Base-by-base conservation (phyloP, 2,888 invertebrate species). In the Lingula anatina region DNA sequence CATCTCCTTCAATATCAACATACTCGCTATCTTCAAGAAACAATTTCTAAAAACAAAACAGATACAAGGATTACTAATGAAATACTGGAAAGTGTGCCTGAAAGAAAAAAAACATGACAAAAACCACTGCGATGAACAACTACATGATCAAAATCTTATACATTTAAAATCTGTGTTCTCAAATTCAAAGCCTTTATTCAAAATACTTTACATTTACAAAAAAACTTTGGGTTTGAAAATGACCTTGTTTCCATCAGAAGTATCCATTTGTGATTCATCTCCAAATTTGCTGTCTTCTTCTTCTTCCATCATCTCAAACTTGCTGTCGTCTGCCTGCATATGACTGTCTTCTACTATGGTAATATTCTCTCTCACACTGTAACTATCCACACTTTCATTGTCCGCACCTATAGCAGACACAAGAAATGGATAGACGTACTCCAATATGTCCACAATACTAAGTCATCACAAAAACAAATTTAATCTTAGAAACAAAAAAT, bases 1-100 rank as follows among this genome's bases (percentile, higher is more conserved):
- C 70, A 51, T 72, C 72, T 7, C 71, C 77, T 54, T 76, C 77
- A 7, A 77, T 68, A 53, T 78, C 78, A 5, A 76, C 71, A 61
- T 70, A 74, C 47, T 75, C 76, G 1, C 68, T 64, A 44, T 71
- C 70, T n/a, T n/a, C n/a, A n/a, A n/a, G n/a, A n/a, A n/a, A n/a
- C n/a, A n/a, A n/a, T n/a, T n/a, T n/a, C n/a, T n/a, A n/a, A n/a
- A 18, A 56, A 61, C 21, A 53, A 51, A 12, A 35, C 28, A 37
- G 21, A 36, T 27, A 18, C n/a, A 26, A 18, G 21, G n/a, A 25
- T 5, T n/a, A 26, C 15, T 12, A 3, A 15, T 25, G 20, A 21
- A 23, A 9, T 24, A 44, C 31, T 15, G 26, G 27, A 24, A 43
- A 26, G 43, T 27, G 18, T 15, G 27, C 12, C 23, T 18, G 21